Evolutionary conservation across 2,113 vertebrate species (phyloP), one percentile per base, ranked within the genome.

Genomic region (Corythoichthys haematopterus): DNA sequence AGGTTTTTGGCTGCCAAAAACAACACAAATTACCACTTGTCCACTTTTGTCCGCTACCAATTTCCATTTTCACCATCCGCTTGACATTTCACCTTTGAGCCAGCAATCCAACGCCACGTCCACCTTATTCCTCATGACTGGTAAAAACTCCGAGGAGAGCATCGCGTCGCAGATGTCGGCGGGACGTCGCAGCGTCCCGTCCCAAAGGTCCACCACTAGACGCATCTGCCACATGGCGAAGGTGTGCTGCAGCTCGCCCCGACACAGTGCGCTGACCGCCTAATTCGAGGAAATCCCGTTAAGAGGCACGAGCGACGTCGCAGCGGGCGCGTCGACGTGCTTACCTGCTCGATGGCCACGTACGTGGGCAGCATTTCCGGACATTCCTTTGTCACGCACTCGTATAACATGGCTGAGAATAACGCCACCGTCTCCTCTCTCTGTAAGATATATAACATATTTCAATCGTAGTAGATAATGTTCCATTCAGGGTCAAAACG

Each of bases 311-410:
- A 33, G 12, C 4, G 4, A n/a, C 7, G 4, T 6, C 36, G n/a
- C 33, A 38, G 2, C 20, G 15, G 6, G 14, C 55, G 35, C 36
- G 28, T 58, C 7, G 40, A 43, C 60, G 43, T 28, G 4, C 2
- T 79, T 88, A 98, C 97, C 95, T 99, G 97, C 74, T 98, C 95
- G 12, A 98, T 95, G 0, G 96, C 95, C 1, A 99, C 94, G 77
- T 98, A 96, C 0, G 95, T 97, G 65, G 97, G 94, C 78, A 99
- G 87, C 95, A 99, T 98, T 88, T 99, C 97, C 0, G 96, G 96
- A 64, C 95, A 98, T 85, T 99, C 97, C 80, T 97, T 96, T 8
- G 94, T 95, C 66, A 99, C 97, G 10, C 97, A 99, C 74, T 99
- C 97, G 0, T 97, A 98, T 1, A 99, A 91, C 74, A 99, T 94